These are phyloP conservation scores for Eubasilissa regina DNA, from an alignment of 1,140 invertebrate genomes.

Conservation along the genomic window DNA sequence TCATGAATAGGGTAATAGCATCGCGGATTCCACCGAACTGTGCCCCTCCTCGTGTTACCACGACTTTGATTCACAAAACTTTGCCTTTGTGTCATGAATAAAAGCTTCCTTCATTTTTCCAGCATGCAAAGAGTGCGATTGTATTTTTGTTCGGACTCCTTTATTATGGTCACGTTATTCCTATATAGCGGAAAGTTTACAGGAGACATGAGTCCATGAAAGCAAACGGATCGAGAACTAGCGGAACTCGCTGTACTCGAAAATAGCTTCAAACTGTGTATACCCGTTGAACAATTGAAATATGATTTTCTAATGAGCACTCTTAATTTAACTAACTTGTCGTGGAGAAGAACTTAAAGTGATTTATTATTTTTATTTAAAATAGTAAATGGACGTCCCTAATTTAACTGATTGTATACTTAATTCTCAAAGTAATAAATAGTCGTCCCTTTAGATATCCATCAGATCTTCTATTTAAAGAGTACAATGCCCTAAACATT, in stretches of 20 bases:
- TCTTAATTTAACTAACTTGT: no score
- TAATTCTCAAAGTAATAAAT: no score
- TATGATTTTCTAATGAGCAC: no score
- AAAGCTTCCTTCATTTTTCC: neutral
- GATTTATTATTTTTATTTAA: no score
- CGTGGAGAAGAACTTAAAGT: no score
- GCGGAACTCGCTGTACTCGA: neutral
- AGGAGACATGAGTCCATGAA: neutral
- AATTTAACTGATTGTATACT: no score
- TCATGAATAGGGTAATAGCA: constrained; percentile 18
- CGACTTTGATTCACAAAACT: constrained; percentile 24
- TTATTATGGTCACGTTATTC: constrained; percentile 13
- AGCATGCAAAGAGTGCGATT: constrained; percentile 5
- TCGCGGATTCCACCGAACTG: constrained; percentile 5
- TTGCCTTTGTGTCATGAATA: constrained; percentile 7
- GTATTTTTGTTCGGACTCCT: neutral
- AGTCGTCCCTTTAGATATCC: no score
- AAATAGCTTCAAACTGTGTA: no score
- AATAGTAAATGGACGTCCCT: no score
- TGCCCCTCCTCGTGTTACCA: constrained; percentile 1
- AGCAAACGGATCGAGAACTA: neutral
- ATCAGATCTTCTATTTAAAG: no score
- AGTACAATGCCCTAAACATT: no score
- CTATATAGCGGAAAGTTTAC: neutral
- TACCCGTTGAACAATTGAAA: no score